Conservation (phyloP, 23 tunicate genomes). For the Ascidia mentula region DNA sequence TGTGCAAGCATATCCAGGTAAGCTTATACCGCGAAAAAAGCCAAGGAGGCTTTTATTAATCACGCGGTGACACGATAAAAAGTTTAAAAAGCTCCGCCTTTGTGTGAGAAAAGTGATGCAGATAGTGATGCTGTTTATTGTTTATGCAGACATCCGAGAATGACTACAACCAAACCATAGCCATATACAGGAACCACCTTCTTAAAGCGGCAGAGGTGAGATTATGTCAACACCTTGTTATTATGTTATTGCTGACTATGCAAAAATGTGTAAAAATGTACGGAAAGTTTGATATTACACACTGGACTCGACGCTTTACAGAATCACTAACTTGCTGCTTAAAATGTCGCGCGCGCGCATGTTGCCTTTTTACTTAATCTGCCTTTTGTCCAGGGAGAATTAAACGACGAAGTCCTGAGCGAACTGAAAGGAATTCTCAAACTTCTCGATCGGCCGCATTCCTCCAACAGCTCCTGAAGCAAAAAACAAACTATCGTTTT, state of each 20-base stretch:
- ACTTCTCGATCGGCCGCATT: constrained; percentile 23
- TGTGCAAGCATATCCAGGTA: constrained; percentile 64
- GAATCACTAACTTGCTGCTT: too few species aligned
- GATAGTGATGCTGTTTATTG: too few species aligned
- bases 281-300: too few species aligned
- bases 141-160: constrained; percentile 56
- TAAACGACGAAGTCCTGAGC: constrained; percentile 62
- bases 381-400: constrained; percentile 64
- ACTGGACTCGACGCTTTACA: neutral
- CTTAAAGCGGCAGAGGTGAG: constrained; percentile 72
- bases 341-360: too few species aligned
- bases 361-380: too few species aligned
- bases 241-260: too few species aligned
- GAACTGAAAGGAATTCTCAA: constrained; percentile 76
- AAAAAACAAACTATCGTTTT: neutral
- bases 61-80: too few species aligned
- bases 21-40: neutral
- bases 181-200: constrained; percentile 75
- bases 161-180: constrained; percentile 57
- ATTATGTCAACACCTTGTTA: too few species aligned
- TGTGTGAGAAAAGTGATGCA: too few species aligned
- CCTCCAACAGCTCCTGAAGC: neutral
- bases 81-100: too few species aligned
- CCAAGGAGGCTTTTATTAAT: neutral
- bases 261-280: too few species aligned